phyloP scores from a whole-genome alignment of 2,797 vertebrate genomes.

The Enoplosus armatus region DNA sequence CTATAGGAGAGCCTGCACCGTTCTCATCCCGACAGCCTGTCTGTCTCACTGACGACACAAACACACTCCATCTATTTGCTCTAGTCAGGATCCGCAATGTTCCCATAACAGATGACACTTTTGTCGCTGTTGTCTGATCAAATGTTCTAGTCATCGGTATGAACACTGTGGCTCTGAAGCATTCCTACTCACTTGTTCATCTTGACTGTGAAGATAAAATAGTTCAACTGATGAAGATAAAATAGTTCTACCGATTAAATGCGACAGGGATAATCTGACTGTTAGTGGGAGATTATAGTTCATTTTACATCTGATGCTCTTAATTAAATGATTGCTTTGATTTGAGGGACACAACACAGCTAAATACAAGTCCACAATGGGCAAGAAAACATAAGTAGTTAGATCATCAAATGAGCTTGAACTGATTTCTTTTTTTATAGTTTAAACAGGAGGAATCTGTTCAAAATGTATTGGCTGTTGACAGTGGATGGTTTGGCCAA shows the following conservation, averaged over 20 bases:
- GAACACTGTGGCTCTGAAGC: constrained; percentile 2
- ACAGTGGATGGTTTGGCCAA: not conserved
- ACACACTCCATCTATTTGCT: constrained; percentile 7
- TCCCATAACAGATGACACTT: constrained; percentile 25
- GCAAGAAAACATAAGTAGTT: not conserved
- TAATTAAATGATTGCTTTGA: not conserved
- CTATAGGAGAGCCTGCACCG: not conserved
- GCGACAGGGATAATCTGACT: not conserved
- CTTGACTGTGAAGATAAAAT: constrained; percentile 3
- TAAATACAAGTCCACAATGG: not conserved
- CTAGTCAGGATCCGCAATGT: constrained; percentile 1
- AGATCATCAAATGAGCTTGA: not conserved
- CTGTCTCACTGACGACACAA: not conserved
- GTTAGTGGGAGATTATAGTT: not conserved
- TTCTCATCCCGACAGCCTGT: constrained; percentile 1
- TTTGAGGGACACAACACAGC: not conserved
- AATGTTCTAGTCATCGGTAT: not conserved
- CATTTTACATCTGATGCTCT: not conserved
- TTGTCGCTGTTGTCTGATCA: constrained; percentile 8
- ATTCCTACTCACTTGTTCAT: not conserved
- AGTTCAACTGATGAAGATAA: not conserved
- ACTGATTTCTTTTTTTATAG: too few relatives aligned
- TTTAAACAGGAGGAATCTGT: not conserved
- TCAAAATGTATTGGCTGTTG: not conserved
- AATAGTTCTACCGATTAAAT: not conserved